Evolutionary conservation across 2,888 invertebrate genomes (phyloP).

Genomic region (Philopedon plagiatum): DNA sequence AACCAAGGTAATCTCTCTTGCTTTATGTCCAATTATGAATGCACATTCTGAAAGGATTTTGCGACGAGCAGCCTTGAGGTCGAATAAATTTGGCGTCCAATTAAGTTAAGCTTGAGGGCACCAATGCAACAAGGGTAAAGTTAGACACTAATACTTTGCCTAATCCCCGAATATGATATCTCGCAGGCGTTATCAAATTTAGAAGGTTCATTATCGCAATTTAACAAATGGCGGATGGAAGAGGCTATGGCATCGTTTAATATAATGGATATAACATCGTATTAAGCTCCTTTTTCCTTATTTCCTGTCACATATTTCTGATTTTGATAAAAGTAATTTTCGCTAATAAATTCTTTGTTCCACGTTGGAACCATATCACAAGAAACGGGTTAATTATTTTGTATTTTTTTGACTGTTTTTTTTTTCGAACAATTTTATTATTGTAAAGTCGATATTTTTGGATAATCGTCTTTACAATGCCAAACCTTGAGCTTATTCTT

Average conservation of each 20-base stretch:
- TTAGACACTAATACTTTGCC: constrained; percentile 64
- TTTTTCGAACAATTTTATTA: no score
- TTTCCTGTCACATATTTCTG: no score
- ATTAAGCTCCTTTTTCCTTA: no score
- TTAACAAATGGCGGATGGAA: constrained; percentile 64
- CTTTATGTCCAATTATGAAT: constrained; percentile 53
- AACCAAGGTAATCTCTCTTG: constrained; percentile 46
- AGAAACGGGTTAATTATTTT: no score
- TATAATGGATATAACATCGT: constrained; percentile 48
- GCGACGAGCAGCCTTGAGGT: constrained; percentile 60
- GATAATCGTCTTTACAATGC: no score
- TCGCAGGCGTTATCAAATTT: constrained; percentile 67
- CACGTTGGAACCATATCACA: no score
- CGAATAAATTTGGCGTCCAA: constrained; percentile 65
- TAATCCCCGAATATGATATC: constrained; percentile 67
- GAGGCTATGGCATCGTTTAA: constrained; percentile 7
- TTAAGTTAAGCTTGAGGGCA: constrained; percentile 64
- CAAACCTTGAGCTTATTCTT: no score
- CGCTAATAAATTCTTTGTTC: no score
- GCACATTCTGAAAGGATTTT: constrained; percentile 59
- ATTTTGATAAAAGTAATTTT: no score
- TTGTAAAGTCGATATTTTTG: no score
- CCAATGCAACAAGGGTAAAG: constrained; percentile 63
- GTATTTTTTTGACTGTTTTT: no score
- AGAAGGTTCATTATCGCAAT: constrained; percentile 68